Evolutionary conservation across 2,113 vertebrate genomes (phyloP).

Genomic region (Odontophorus gujanensis): DNA sequence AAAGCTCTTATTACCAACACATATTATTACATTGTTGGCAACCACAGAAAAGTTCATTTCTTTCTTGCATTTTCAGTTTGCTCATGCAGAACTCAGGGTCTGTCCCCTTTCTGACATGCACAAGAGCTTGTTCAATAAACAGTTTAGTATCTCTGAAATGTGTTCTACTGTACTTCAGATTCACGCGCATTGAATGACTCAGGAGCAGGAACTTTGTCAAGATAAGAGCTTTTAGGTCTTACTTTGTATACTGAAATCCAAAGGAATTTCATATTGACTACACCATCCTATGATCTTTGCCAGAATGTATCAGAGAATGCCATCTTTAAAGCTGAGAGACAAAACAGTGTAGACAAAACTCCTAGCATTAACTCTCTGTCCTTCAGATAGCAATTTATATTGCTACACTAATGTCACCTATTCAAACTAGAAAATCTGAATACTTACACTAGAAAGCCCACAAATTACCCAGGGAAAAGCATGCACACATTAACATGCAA

Average conservation of each 20-base stretch:
- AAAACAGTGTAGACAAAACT: not conserved
- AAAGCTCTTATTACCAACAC: not conserved
- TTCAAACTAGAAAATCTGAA: not conserved
- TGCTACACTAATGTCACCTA: not conserved
- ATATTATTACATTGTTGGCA: not conserved
- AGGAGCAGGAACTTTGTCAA: not conserved
- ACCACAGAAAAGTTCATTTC: not conserved
- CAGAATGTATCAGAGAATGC: not conserved
- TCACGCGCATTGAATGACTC: not conserved
- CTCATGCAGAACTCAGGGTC: not conserved
- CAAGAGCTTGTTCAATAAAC: not conserved
- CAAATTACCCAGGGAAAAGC: not conserved
- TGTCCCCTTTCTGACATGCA: not conserved
- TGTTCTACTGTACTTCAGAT: not conserved
- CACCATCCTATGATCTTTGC: not conserved
- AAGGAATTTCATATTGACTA: not conserved
- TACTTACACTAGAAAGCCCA: not conserved
- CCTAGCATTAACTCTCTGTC: not conserved
- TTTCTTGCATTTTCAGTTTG: not conserved
- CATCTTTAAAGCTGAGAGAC: not conserved
- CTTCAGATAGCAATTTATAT: not conserved
- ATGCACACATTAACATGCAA: not conserved
- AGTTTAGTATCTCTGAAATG: not conserved
- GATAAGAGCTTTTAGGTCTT: not conserved
- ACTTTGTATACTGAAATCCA: not conserved